Percentiles rank a stretch among this genome's conserved stretches.
Evolutionary conservation across 2,888 invertebrate species (phyloP).

Genomic region (Hymenopus coronatus): DNA sequence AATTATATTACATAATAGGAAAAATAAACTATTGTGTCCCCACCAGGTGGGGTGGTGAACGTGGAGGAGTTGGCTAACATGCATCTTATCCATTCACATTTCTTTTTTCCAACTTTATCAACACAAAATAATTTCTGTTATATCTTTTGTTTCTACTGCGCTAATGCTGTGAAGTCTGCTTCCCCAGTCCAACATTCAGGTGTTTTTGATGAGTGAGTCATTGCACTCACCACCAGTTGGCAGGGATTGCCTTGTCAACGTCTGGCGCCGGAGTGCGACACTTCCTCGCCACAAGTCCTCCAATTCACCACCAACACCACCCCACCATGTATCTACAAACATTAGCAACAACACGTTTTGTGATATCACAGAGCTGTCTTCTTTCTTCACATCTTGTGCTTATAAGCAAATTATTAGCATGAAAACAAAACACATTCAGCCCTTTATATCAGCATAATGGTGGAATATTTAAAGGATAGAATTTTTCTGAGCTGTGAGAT

Average conservation of each 20-base stretch:
- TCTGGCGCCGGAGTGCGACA: slow-evolving; percentile 2
- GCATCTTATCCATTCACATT: not conserved
- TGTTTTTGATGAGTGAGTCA: not conserved
- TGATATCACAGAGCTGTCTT: not conserved
- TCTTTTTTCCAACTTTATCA: not conserved
- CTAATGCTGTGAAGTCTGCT: not conserved
- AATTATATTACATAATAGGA: not conserved
- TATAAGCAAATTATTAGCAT: not conserved
- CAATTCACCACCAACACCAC: slow-evolving; percentile 25
- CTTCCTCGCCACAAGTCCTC: slow-evolving; percentile 4
- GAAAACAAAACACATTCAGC: no score
- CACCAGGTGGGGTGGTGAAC: slow-evolving; percentile 14
- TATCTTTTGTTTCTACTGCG: not conserved
- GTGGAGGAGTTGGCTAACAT: not conserved
- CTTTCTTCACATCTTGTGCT: not conserved
- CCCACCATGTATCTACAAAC: slow-evolving; percentile 29
- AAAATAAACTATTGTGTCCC: not conserved
- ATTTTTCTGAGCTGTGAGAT: no score
- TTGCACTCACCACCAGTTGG: slow-evolving; percentile 14
- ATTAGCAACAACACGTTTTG: slow-evolving; percentile 1
- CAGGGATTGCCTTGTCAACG: slow-evolving; percentile 3
- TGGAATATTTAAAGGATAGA: no score
- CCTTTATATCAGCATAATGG: no score
- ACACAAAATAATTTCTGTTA: not conserved
- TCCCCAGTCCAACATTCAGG: not conserved